Evolutionary conservation across 2,888 invertebrate species (phyloP), one percentile per base, ranked within the genome.

Genomic region (Muscina levida): DNA sequence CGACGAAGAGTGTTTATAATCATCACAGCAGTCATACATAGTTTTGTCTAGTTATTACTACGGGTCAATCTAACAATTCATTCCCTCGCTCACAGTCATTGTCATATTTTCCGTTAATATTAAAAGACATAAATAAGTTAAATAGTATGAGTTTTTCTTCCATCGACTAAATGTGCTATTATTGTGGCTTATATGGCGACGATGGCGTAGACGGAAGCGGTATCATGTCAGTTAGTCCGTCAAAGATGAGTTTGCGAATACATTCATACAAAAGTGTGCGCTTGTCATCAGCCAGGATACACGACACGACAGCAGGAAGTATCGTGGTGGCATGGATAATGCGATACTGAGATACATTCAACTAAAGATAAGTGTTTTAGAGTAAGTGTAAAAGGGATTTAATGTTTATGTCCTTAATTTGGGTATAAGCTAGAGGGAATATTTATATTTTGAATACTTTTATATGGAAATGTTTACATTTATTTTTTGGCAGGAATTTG

Each of bases 61-160:
- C n/a, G n/a, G n/a, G 62, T 73, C 42, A 44, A 24, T 67, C 46
- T 8, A 72, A 62, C 68, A 65, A 51, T 67, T 31, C 8, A 8
- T 3, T 31, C 31, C 8, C 31, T 31, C 8, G 8, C 4, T 31
- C 4, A 31, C 3, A 31, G 66, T 75, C 68, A 72, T 68, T 67
- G 66, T 81, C 74, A 65, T 81, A 59, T 72, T 77, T 74, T n/a
- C n/a, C 56, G 74, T 81, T 77, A 81, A 77, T 81, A 81, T 81
- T 81, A 81, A 77, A 77, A 72, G 74, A 62, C 77, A 77, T 77
- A 81, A 81, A 75, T 75, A 77, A 74, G 71, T 77, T 81, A 76
- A 77, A 77, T 81, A 75, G n/a, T n/a, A n/a, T 77, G 51, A 19
- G 56, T 53, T 24, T 19, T 24, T 44, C 39, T 67, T 17, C 24